Evolutionary conservation across 2,797 vertebrate species (phyloP), one percentile per base, ranked within the genome.

Genomic region (Lerista edwardsae): DNA sequence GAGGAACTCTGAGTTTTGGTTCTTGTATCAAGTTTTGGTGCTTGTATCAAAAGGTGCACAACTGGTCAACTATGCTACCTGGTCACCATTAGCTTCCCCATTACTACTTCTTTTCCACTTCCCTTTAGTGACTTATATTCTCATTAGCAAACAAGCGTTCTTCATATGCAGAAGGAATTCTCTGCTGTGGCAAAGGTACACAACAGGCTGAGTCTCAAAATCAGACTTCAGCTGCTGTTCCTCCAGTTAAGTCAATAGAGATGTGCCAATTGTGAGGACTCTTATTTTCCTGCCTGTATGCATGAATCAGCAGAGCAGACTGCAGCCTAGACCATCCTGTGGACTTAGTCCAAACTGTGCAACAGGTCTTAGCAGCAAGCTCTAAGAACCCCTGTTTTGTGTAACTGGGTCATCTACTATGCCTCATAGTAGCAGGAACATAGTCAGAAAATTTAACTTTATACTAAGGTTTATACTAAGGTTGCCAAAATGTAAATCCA

Each of bases 41-140:
- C 36, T 39, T 69, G 8, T 71, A 36, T 71, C 21, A 12, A 25
- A 41, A 65, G 3, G 34, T 39, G 8, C 9, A 25, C 68, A 25
- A 23, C 25, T 71, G 23, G 7, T 71, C 34, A 14, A 2, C 6
- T 71, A 71, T 9, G 67, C 67, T 10, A 34, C n/a, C 47, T 2
- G n/a, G n/a, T 8, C 9, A 47, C 47, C 10, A 11, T 55, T 69
- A 61, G 65, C 29, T 44, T 86, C 84, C 55, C 8, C 1, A 1
- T 76, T 84, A 67, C 47, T 86, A 47, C 87, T 84, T 81, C 68
- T 67, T 86, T 31, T 83, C 29, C 19, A n/a, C 69, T 88, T 84
- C 41, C 36, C 59, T 90, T 86, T 47, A 62, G 78, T 9, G 6
- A 87, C 4, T 57, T 79, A 65, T 76, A 87, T 77, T 0, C 65